Conservation (phyloP, 2,888 invertebrate species). For the Zaprionus lineosus region DNA sequence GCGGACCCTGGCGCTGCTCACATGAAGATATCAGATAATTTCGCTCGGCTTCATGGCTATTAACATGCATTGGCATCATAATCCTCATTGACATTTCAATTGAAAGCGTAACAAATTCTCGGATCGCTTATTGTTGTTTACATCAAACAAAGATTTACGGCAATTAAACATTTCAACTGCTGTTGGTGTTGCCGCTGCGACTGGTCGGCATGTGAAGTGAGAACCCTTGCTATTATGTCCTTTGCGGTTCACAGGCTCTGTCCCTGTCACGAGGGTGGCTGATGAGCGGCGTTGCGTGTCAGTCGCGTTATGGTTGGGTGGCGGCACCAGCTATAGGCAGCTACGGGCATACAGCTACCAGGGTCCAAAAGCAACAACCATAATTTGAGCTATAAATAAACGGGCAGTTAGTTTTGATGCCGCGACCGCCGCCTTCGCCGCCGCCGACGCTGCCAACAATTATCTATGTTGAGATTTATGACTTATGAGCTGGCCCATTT, state of each 20-base stretch:
- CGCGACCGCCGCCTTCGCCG: slow-evolving; percentile 21
- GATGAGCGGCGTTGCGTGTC: slow-evolving; percentile 67
- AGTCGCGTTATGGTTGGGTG: slow-evolving; percentile 44
- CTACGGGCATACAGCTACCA: background rate
- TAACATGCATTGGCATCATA: slow-evolving; percentile 36
- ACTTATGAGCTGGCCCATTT: slow-evolving; percentile 36
- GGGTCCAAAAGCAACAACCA: slow-evolving; percentile 51
- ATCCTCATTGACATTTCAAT: slow-evolving; percentile 67
- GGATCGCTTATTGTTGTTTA: slow-evolving; percentile 72
- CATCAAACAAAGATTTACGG: slow-evolving; percentile 82
- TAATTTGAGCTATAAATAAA: slow-evolving; percentile 73
- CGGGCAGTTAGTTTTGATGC: slow-evolving; percentile 66
- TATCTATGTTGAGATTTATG: slow-evolving; percentile 75
- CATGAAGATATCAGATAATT: too few species aligned
- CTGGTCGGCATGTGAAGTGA: slow-evolving; percentile 45
- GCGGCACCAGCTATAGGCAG: slow-evolving; percentile 21
- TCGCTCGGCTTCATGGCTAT: slow-evolving; percentile 41
- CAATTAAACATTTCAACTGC: slow-evolving; percentile 80
- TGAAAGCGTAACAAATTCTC: slow-evolving; percentile 64
- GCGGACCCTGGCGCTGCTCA: too few species aligned
- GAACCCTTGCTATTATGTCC: slow-evolving; percentile 80
- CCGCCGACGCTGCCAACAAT: slow-evolving; percentile 63
- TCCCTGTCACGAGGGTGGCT: slow-evolving; percentile 43
- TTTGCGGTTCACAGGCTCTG: slow-evolving; percentile 73
- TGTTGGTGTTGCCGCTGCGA: slow-evolving; percentile 16